A percentile compares a stretch with the other conserved stretches of the same genome.
Evolutionary conservation across 2,113 vertebrate species (phyloP).

Genomic region (Solea solea): DNA sequence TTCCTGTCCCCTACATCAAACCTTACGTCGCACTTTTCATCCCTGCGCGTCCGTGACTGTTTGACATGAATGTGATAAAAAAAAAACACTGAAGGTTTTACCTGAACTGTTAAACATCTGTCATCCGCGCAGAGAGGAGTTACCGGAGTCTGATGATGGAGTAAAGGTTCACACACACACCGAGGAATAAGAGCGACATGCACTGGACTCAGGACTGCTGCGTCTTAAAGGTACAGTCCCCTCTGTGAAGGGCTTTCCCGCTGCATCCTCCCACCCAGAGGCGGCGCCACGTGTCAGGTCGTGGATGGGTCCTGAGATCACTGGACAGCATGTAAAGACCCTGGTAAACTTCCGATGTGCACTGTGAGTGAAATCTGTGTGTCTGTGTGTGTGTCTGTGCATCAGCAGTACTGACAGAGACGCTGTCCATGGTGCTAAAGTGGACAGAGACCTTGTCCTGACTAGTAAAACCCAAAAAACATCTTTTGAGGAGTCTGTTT

Average conservation of each 20-base stretch:
- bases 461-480: no score
- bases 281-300: no score
- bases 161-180: constrained; percentile 45
- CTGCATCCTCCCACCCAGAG: constrained; percentile 14
- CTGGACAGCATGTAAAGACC: no score
- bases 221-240: constrained; percentile 73
- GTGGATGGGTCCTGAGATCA: no score
- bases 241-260: constrained; percentile 5
- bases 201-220: constrained; percentile 15
- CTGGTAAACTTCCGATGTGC: no score
- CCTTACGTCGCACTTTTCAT: constrained; percentile 19
- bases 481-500: no score
- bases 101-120: constrained; percentile 28
- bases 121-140: constrained; percentile 26
- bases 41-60: neutral
- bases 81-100: constrained; percentile 8
- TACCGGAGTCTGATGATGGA: constrained; percentile 54
- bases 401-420: no score
- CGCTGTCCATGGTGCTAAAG: no score
- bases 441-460: no score
- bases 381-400: no score
- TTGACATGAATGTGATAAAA: no score
- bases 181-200: constrained; percentile 29
- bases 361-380: no score
- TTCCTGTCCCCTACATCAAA: neutral